A percentile compares a stretch with the other conserved stretches of the same genome.
These are phyloP conservation scores for Aphelenchoides fujianensis DNA, from an alignment of 1,140 invertebrate genomes.

Conservation along the genomic window DNA sequence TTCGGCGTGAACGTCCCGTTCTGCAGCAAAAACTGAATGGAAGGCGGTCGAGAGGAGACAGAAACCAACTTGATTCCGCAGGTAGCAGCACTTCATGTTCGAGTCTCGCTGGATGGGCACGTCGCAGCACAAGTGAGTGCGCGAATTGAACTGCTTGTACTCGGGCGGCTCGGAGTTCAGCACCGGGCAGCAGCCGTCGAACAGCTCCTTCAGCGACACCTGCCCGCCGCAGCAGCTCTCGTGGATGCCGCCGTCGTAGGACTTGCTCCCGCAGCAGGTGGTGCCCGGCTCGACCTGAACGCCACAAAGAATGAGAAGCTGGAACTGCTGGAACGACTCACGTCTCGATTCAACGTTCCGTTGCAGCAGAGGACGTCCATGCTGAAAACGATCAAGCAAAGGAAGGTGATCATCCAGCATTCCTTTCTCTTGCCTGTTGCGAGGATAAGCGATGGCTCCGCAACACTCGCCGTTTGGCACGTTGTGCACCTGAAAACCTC, in stretches of 20 bases:
- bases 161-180: slow-evolving; percentile 25
- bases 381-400: slow-evolving; percentile 5
- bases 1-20: slow-evolving; percentile 41
- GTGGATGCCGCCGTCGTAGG: slow-evolving; percentile 43
- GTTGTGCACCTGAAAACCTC: slow-evolving; percentile 44
- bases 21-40: neutral
- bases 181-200: slow-evolving; percentile 47
- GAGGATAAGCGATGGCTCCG: slow-evolving; percentile 40
- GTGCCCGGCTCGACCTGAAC: slow-evolving; percentile 34
- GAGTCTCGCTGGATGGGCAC: slow-evolving; percentile 39
- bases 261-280: slow-evolving; percentile 31
- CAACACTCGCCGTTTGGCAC: slow-evolving; percentile 51
- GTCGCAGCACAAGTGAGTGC: slow-evolving; percentile 48
- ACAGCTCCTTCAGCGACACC: slow-evolving; percentile 46
- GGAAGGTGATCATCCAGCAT: neutral
- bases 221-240: slow-evolving; percentile 47
- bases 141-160: slow-evolving; percentile 41
- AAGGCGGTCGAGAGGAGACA: too few species aligned
- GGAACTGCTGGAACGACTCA: slow-evolving; percentile 25
- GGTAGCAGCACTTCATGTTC: slow-evolving; percentile 46
- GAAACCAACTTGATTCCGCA: slow-evolving; percentile 22
- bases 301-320: too few species aligned
- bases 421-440: slow-evolving; percentile 35
- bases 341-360: slow-evolving; percentile 41
- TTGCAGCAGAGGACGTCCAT: slow-evolving; percentile 48